A percentile compares a stretch with the other conserved stretches of the same genome.
These are phyloP conservation scores for Octodon degus DNA, from an alignment of 2,113 vertebrate genomes.

Conservation along the genomic window DNA sequence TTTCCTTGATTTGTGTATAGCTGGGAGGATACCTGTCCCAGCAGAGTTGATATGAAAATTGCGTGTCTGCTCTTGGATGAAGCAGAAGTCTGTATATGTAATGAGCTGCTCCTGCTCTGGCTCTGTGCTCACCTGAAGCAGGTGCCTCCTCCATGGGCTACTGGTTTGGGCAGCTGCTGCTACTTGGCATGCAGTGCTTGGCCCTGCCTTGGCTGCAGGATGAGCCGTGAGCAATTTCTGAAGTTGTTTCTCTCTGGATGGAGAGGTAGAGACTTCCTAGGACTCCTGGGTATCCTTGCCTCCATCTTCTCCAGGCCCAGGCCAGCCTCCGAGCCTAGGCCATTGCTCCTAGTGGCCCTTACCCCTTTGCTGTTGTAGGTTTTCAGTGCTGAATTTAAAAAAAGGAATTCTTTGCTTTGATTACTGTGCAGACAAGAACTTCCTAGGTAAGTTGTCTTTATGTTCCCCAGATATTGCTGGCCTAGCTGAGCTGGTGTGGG, in stretches of 20 bases:
- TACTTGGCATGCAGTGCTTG: background rate
- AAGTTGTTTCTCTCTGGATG: background rate
- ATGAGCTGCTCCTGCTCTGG: background rate
- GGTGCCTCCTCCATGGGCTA: background rate
- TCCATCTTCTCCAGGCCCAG: background rate
- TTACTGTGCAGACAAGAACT: constrained; percentile 82
- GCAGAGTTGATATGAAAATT: background rate
- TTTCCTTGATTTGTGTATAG: background rate
- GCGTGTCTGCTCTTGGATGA: background rate
- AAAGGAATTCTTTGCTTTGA: constrained; percentile 85
- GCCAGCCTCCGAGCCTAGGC: background rate
- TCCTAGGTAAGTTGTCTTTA: constrained; percentile 80
- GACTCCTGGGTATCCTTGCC: rapidly evolving
- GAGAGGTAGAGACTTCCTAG: background rate
- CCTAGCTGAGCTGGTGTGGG: background rate
- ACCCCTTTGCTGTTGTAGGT: constrained; percentile 62
- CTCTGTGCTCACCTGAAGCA: no score
- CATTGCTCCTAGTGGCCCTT: background rate
- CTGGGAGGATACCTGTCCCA: background rate
- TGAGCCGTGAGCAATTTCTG: background rate
- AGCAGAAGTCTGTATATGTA: rapidly evolving
- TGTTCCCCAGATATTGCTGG: background rate
- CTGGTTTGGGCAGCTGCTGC: background rate
- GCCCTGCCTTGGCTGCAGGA: background rate
- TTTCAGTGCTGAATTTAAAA: constrained; percentile 77